Evolutionary conservation across 2,888 invertebrate genomes (phyloP).

Genomic region (Chelonus formosanus): DNA sequence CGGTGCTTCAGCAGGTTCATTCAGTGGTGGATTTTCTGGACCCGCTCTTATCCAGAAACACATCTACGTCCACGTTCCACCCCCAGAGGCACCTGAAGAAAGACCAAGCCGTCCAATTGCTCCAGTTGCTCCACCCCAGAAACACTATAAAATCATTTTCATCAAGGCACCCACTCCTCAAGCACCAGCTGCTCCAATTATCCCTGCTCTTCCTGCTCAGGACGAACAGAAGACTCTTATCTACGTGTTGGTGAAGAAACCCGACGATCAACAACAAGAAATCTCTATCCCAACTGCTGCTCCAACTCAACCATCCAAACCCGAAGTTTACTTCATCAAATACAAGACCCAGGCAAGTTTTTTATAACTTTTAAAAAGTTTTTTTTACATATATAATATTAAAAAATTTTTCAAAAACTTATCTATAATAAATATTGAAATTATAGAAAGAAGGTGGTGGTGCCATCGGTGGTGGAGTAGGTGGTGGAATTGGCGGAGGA

Average conservation of each 20-base stretch:
- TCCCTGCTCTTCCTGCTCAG: conserved; percentile 78
- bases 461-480: conserved; percentile 36
- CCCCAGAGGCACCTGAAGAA: conserved; percentile 80
- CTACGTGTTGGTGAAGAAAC: conserved; percentile 88
- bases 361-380: no score
- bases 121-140: conserved; percentile 78
- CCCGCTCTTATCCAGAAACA: conserved; percentile 80
- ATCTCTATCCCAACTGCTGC: conserved; percentile 79
- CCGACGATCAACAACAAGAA: conserved; percentile 84
- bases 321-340: conserved; percentile 89
- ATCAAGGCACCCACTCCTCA: conserved; percentile 90
- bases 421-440: neutral
- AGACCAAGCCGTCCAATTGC: conserved; percentile 73
- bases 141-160: conserved; percentile 92
- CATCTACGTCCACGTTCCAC: conserved; percentile 90
- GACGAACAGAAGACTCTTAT: conserved; percentile 89
- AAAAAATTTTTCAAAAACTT: neutral
- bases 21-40: conserved; percentile 63
- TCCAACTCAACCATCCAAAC: conserved; percentile 86
- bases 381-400: neutral
- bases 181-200: conserved; percentile 82
- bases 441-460: conserved; percentile 44
- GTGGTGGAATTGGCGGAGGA: conserved; percentile 40
- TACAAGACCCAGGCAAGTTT: conserved; percentile 74
- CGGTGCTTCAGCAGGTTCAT: conserved; percentile 49